Base-by-base conservation (phyloP, 2,888 invertebrate genomes). In the Acanthopleura granulata region DNA sequence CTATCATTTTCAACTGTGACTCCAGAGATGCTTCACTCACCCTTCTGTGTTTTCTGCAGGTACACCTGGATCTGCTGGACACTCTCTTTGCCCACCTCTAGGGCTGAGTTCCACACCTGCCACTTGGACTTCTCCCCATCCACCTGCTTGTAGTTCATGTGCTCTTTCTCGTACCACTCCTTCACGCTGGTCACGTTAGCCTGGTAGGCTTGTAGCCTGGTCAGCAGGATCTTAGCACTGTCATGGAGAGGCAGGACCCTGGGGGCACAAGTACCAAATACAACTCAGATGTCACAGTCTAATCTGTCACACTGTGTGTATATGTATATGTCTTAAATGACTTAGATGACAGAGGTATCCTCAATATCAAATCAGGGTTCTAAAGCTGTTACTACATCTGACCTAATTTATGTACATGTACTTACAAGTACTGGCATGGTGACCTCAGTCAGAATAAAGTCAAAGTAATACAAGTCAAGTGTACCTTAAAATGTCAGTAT, bases 21-120 rank as follows among this genome's bases (percentile, higher is more conserved):
- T 9, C 40, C 40, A 40, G 40, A 6, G 3, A 40, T 40, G 40
- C 40, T 9, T 40, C 29, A 40, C 83, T 75, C 73, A 89, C 89
- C 89, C 78, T 89, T 85, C 40, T 80, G 77, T 6, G 87, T 83
- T 66, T 84, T 80, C 78, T 88, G 83, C 25, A 90, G 81, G 79
- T 91, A 90, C 9, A 81, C 85, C 80, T 90, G 90, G 74, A 91
- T 89, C 80, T 89, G 86, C 61, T 79, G 73, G 6, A 90, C 85
- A 77, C 88, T 87, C 9, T 84, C 81, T 25, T 83, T 79, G n/a
- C 86, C 85, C n/a, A 83, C 79, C 3, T 87, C 84, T 16, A 87
- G 76, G 0, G 84, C 83, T 16, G 82, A 79, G 74, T 89, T 85
- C 90, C 90, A 90, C 73, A 90, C 85, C 85, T 87, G 88, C 91